Conservation (phyloP, 2,888 invertebrate species). For the Athalia circularis region DNA sequence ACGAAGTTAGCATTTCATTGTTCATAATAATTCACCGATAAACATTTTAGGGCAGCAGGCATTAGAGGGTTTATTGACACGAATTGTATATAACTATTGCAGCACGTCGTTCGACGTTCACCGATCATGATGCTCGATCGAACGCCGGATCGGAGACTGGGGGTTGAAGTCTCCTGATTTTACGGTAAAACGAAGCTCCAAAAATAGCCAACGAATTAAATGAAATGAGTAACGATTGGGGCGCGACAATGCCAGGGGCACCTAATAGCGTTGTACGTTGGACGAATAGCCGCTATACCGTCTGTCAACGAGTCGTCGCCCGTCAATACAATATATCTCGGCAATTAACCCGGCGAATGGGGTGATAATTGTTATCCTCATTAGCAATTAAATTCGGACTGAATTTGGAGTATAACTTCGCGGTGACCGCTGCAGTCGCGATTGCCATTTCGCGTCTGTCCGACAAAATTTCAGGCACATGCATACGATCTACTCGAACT, state of each 20-base stretch:
- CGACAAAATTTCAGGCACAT: background rate
- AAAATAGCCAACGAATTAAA: background rate
- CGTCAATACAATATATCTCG: background rate
- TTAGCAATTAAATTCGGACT: constrained; percentile 22
- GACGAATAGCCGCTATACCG: background rate
- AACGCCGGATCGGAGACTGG: too few species aligned
- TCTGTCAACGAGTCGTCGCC: constrained; percentile 16
- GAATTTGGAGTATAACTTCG: background rate
- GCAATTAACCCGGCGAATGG: constrained; percentile 19
- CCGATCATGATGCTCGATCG: too few species aligned
- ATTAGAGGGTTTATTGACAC: too few species aligned
- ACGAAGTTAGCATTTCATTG: too few species aligned
- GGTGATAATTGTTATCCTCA: constrained; percentile 30
- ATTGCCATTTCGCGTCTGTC: background rate
- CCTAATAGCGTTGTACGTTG: background rate
- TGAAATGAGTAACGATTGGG: background rate
- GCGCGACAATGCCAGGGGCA: background rate
- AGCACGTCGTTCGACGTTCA: too few species aligned
- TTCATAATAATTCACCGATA: too few species aligned
- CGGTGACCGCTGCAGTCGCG: background rate
- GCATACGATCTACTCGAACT: background rate
- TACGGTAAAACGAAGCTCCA: too few species aligned
- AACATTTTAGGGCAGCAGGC: too few species aligned
- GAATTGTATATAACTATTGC: too few species aligned
- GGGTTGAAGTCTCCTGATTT: too few species aligned